Base-by-base conservation (phyloP, 35 echinoderm and acorn worm species). In the Patiria miniata region DNA sequence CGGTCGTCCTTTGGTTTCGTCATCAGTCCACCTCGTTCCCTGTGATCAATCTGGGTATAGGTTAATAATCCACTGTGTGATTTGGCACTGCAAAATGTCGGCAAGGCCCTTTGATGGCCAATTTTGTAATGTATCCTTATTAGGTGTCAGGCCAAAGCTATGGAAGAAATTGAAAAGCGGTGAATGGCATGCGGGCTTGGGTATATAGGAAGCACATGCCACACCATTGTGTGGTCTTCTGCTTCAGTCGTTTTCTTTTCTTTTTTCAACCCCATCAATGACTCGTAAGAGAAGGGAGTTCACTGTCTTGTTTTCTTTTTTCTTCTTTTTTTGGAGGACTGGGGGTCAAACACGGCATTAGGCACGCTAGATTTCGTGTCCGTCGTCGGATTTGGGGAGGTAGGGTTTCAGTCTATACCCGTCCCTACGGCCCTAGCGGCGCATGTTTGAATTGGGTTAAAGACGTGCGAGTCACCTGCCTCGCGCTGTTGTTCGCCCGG, bases 321-420 rank as follows among this genome's bases (percentile, higher is more conserved):
- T n/a, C n/a, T n/a, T n/a, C n/a, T n/a, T n/a, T n/a, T n/a, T n/a
- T n/a, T n/a, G n/a, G n/a, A 32, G 57, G 82, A 84, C 37, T 33
- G 82, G n/a, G 54, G 82, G 82, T 84, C 82, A 84, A 58, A 84
- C 55, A 84, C 82, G 82, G 82, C 53, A 84, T 84, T 84, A 84
- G 82, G 53, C 53, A 59, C 53, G 57, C 30, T 59, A 52, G 51
- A 37, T 59, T 53, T 84, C 57, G 82, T 84, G 82, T 84, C 82
- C 52, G 32, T 59, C 82, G 21, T 84, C n/a, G 82, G 82, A 84
- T 84, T 84, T 61, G 52, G 34, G 36, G 51, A 84, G 82, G 53
- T 84, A 51, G 82, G 51, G 57, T 84, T 84, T 84, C 82, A 84
- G 57, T 32, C n/a, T n/a, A n/a, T n/a, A 10, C 44, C 57, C 54